Evolutionary conservation across 2,113 vertebrate species (phyloP).

Genomic region (Morone saxatilis): DNA sequence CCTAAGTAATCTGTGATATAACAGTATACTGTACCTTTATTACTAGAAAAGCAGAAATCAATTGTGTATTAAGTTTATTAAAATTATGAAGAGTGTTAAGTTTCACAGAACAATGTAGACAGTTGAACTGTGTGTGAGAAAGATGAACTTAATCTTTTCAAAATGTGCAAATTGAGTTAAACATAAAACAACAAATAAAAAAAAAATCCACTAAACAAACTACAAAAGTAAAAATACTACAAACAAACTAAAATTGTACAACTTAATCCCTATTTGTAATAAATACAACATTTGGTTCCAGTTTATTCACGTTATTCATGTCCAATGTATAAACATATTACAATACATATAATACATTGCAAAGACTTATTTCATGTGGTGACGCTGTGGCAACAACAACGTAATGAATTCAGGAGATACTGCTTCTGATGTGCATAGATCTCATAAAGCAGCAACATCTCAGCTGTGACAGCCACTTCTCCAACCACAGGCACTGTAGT

Average conservation of each 20-base stretch:
- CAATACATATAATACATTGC: neutral
- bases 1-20: neutral
- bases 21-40: neutral
- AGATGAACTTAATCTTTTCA: neutral
- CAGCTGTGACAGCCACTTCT: neutral
- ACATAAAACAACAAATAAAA: neutral
- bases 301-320: neutral
- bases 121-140: neutral
- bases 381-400: neutral
- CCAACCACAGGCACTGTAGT: neutral
- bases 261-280: conserved; percentile 10
- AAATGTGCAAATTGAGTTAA: conserved; percentile 32
- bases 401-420: neutral
- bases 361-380: neutral
- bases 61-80: conserved; percentile 11
- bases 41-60: neutral
- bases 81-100: neutral
- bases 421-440: neutral
- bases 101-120: neutral
- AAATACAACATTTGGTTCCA: conserved; percentile 44
- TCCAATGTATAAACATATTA: too few species aligned
- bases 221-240: too few species aligned
- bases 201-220: too few species aligned
- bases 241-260: neutral
- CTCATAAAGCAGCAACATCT: too few species aligned